phyloP scores from a whole-genome alignment of 2,797 vertebrate species.

The Natrix natrix region DNA sequence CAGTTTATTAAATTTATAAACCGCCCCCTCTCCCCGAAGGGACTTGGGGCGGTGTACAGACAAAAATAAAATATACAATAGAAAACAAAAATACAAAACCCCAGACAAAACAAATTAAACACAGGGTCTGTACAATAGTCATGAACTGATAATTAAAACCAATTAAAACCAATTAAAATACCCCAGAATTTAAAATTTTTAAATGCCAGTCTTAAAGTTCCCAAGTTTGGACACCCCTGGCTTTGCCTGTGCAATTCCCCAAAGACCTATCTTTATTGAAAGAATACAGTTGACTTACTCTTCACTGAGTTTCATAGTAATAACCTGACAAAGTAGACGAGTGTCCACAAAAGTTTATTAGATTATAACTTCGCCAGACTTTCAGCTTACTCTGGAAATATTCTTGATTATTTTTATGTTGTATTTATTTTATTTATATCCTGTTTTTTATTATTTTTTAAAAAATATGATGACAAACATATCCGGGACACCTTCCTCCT shows the following conservation, averaged over 20 bases:
- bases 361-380: neutral
- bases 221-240: too few relatives aligned
- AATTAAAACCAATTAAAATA: too few relatives aligned
- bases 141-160: too few relatives aligned
- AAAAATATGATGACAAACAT: neutral
- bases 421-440: neutral
- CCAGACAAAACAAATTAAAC: too few relatives aligned
- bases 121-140: too few relatives aligned
- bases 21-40: too few relatives aligned
- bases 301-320: neutral
- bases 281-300: neutral
- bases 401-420: neutral
- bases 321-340: neutral
- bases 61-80: too few relatives aligned
- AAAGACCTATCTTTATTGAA: neutral
- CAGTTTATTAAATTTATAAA: too few relatives aligned
- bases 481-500: neutral
- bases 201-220: too few relatives aligned
- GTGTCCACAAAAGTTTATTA: neutral
- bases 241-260: neutral
- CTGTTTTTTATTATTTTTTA: neutral
- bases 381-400: neutral
- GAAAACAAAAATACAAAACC: too few relatives aligned
- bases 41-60: too few relatives aligned
- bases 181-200: too few relatives aligned